Evolutionary conservation across 1,140 invertebrate genomes (phyloP).

Genomic region (Cydia amplana): DNA sequence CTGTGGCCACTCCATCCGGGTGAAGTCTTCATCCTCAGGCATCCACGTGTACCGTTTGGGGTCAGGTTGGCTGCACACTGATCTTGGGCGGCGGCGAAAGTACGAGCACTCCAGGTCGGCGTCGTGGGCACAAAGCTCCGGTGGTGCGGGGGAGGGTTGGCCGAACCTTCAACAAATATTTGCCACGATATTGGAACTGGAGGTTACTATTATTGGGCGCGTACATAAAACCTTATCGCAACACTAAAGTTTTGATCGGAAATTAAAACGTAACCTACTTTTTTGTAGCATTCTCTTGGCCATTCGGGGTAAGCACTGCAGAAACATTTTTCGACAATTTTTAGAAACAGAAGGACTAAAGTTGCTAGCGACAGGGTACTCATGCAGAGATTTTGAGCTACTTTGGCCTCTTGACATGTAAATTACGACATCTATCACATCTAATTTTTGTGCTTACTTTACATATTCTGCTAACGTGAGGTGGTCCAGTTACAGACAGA

Average conservation of each 20-base stretch:
- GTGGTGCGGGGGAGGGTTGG: slow-evolving; percentile 76
- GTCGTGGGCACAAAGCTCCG: slow-evolving; percentile 81
- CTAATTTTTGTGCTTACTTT: slow-evolving; percentile 32
- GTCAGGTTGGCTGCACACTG: slow-evolving; percentile 84
- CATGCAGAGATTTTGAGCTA: slow-evolving; percentile 19
- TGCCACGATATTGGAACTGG: slow-evolving; percentile 1
- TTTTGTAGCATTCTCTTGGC: slow-evolving; percentile 8
- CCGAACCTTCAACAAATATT: slow-evolving; percentile 71
- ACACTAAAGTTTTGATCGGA: not conserved
- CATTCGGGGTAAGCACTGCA: slow-evolving; percentile 13
- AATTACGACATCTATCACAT: slow-evolving; percentile 28
- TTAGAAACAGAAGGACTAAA: not conserved
- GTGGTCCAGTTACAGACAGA: slow-evolving; percentile 30
- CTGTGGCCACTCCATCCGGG: slow-evolving; percentile 85
- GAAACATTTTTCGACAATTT: not conserved
- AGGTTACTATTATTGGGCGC: not conserved
- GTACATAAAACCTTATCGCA: not conserved
- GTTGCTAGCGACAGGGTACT: slow-evolving; percentile 12
- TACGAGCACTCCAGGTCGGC: slow-evolving; percentile 87
- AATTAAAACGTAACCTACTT: not conserved
- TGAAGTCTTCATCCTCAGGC: slow-evolving; percentile 86
- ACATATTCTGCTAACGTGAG: slow-evolving; percentile 30
- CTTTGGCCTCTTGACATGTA: slow-evolving; percentile 4
- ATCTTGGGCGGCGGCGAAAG: slow-evolving; percentile 87
- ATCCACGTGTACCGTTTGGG: slow-evolving; percentile 88